A percentile compares a stretch with the other conserved stretches of the same genome.
phyloP scores from a whole-genome alignment of 1,140 invertebrate genomes.

The Zaprionus camerounensis region DNA sequence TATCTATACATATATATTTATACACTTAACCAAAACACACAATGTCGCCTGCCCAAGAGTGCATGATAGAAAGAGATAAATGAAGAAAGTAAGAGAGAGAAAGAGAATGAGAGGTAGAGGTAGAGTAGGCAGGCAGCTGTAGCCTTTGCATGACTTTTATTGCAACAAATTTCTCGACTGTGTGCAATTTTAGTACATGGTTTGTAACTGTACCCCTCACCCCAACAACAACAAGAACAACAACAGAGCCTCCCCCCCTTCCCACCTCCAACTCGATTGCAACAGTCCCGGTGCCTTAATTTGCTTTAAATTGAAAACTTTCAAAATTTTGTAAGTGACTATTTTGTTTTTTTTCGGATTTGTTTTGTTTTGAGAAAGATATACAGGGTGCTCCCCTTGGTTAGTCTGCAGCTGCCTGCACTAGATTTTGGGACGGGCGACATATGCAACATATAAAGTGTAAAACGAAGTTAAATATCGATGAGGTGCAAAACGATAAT shows the following conservation, averaged over 20 bases:
- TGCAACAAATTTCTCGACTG: constrained; percentile 17
- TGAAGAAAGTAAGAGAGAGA: constrained; percentile 4
- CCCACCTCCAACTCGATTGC: not conserved
- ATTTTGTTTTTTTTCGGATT: constrained; percentile 5
- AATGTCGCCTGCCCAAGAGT: constrained; percentile 22
- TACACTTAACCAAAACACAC: constrained; percentile 14
- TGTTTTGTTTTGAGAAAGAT: constrained; percentile 37
- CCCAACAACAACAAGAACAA: not conserved
- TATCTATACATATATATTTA: constrained; percentile 19
- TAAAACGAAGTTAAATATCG: not conserved
- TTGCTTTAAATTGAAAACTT: constrained; percentile 49
- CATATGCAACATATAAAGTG: not conserved
- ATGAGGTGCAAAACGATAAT: not conserved
- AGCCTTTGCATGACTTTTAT: not conserved
- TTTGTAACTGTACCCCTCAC: constrained; percentile 45
- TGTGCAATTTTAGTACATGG: constrained; percentile 1
- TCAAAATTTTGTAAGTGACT: not conserved
- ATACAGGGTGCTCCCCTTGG: not conserved
- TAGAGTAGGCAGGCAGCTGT: not conserved
- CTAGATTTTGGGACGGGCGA: not conserved
- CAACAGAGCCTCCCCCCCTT: too few species aligned
- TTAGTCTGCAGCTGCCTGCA: not conserved
- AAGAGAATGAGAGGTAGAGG: not conserved
- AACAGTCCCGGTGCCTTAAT: constrained; percentile 72
- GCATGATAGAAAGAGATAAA: not conserved